phyloP scores from a whole-genome alignment of 2,797 vertebrate species.

The Lithobates pipiens region DNA sequence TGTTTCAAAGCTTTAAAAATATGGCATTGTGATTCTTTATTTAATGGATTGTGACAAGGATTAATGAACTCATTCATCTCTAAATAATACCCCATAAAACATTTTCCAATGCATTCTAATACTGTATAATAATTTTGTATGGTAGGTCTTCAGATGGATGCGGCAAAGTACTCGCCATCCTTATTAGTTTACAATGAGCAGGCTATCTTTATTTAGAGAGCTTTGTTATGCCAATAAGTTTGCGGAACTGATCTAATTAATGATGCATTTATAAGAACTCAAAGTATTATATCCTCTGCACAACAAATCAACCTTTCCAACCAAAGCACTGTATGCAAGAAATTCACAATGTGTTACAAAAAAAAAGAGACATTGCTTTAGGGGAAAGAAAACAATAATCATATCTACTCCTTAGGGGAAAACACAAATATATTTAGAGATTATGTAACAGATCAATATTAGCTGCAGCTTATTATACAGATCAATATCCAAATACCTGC shows the following conservation, averaged over 20 bases:
- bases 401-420: slow-evolving; percentile 35
- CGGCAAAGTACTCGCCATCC: neutral
- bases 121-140: too few species aligned
- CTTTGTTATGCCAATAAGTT: neutral
- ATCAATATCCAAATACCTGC: slow-evolving; percentile 47
- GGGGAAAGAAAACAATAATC: slow-evolving; percentile 39
- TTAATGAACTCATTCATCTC: too few species aligned
- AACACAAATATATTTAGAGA: slow-evolving; percentile 41
- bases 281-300: neutral
- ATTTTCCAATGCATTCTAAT: too few species aligned
- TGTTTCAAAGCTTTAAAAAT: too few species aligned
- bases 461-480: slow-evolving; percentile 39
- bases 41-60: too few species aligned
- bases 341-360: slow-evolving; percentile 19
- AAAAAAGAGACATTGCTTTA: slow-evolving; percentile 22
- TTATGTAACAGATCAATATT: slow-evolving; percentile 53
- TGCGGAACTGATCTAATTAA: neutral
- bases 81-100: too few species aligned
- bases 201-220: neutral
- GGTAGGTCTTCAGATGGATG: too few species aligned
- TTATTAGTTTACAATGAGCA: neutral
- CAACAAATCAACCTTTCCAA: slow-evolving; percentile 8
- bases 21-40: too few species aligned
- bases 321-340: neutral
- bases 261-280: neutral